These are phyloP conservation scores for Macquaria ambigua DNA, from an alignment of 2,113 vertebrate species.

Conservation along the genomic window DNA sequence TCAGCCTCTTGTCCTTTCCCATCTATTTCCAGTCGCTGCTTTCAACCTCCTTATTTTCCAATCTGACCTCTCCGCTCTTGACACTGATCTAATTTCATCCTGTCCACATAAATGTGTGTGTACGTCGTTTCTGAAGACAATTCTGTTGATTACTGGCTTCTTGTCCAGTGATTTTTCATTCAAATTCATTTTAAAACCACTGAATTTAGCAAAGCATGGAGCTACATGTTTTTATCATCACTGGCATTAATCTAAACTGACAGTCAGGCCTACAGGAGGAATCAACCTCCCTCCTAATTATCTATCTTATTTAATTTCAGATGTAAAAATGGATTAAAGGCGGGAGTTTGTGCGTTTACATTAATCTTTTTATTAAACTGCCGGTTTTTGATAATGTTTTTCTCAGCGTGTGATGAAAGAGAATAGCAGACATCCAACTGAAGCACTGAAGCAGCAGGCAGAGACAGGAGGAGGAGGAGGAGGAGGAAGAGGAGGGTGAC, in stretches of 20 bases:
- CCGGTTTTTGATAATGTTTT: neutral
- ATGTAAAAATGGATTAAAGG: neutral
- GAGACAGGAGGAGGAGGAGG: neutral
- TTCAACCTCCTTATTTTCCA: conserved; percentile 13
- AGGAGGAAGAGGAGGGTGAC: neutral
- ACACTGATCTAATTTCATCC: conserved; percentile 9
- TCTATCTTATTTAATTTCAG: neutral
- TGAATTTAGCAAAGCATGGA: neutral
- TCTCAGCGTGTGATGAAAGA: neutral
- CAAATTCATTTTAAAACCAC: neutral
- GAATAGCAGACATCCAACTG: neutral
- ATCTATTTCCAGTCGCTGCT: neutral
- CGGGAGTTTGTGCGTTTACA: neutral
- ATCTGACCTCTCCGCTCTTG: neutral
- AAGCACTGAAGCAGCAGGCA: conserved; percentile 3
- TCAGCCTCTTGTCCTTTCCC: conserved; percentile 20
- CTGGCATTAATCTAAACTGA: neutral
- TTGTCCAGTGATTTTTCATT: too few relatives aligned
- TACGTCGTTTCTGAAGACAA: neutral
- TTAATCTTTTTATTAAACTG: neutral
- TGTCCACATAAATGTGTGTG: neutral
- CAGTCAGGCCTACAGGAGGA: neutral
- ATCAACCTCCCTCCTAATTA: neutral
- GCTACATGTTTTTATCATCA: neutral
- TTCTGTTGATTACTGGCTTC: neutral